Evolutionary conservation across 1,140 invertebrate species (phyloP).

Genomic region (Formica selysi): DNA sequence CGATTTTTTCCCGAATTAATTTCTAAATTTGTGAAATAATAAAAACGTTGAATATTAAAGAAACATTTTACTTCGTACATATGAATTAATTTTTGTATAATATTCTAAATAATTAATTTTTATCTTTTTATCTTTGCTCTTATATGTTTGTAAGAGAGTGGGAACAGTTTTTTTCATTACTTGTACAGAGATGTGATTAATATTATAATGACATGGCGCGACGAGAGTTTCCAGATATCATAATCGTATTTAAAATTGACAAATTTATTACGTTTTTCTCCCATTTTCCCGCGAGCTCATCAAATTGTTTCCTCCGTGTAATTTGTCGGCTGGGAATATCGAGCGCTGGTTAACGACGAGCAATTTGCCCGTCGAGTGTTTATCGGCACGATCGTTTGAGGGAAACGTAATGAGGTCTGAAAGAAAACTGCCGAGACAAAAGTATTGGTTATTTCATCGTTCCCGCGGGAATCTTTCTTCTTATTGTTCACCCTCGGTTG

Average conservation of each 20-base stretch:
- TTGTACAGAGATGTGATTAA: slow-evolving; percentile 7
- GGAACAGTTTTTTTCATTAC: slow-evolving; percentile 1
- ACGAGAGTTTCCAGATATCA: slow-evolving; percentile 62
- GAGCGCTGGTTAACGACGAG: slow-evolving; percentile 72
- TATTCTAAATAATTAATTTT: neutral
- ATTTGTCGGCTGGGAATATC: slow-evolving; percentile 67
- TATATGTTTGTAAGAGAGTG: neutral
- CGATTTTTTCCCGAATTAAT: neutral
- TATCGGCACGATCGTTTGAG: slow-evolving; percentile 75
- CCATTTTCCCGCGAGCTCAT: slow-evolving; percentile 54
- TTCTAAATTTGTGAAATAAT: neutral
- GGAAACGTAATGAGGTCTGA: slow-evolving; percentile 71
- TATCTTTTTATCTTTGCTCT: neutral
- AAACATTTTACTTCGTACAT: neutral
- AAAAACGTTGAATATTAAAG: neutral
- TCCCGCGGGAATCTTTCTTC: slow-evolving; percentile 31
- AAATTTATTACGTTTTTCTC: slow-evolving; percentile 71
- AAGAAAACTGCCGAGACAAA: slow-evolving; percentile 68
- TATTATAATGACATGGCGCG: slow-evolving; percentile 48
- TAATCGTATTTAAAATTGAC: slow-evolving; percentile 79
- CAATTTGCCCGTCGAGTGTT: slow-evolving; percentile 77
- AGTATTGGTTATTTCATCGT: slow-evolving; percentile 65
- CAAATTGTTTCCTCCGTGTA: slow-evolving; percentile 70
- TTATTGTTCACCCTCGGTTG: slow-evolving; percentile 16
- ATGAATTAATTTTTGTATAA: neutral